Evolutionary conservation across 1,140 invertebrate genomes (phyloP).

Genomic region (Drosophila micromelanica): DNA sequence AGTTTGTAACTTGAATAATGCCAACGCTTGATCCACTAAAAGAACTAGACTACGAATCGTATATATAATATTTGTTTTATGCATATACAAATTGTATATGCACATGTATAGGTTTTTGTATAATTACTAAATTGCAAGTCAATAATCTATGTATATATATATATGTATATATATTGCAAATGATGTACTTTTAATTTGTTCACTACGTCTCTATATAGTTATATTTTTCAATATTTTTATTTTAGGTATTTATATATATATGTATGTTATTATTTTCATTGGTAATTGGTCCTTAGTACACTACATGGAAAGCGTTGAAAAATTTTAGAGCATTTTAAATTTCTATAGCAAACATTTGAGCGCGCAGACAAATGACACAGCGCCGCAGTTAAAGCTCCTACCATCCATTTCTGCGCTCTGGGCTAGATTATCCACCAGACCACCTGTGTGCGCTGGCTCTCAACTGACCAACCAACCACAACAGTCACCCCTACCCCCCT

Average conservation of each 20-base stretch:
- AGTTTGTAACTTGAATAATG: slow-evolving; percentile 69
- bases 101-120: slow-evolving; percentile 52
- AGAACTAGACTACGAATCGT: slow-evolving; percentile 62
- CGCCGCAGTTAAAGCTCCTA: slow-evolving; percentile 48
- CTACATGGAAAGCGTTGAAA: slow-evolving; percentile 79
- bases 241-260: slow-evolving; percentile 29
- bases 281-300: slow-evolving; percentile 83
- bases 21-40: slow-evolving; percentile 75
- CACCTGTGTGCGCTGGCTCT: slow-evolving; percentile 8
- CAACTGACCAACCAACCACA: slow-evolving; percentile 11
- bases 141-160: slow-evolving; percentile 58
- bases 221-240: slow-evolving; percentile 24
- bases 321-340: slow-evolving; percentile 57
- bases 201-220: slow-evolving; percentile 45
- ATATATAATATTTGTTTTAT: slow-evolving; percentile 41
- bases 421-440: slow-evolving; percentile 16
- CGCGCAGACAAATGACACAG: slow-evolving; percentile 40
- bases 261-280: slow-evolving; percentile 53
- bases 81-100: slow-evolving; percentile 45
- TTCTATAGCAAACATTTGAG: slow-evolving; percentile 52
- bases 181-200: slow-evolving; percentile 44
- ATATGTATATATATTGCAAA: slow-evolving; percentile 55
- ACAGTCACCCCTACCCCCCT: background rate
- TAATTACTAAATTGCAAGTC: slow-evolving; percentile 78
- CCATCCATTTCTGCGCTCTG: background rate